Evolutionary conservation across 2,113 vertebrate species (phyloP), one percentile per base, ranked within the genome.

Genomic region (Albula goreensis): DNA sequence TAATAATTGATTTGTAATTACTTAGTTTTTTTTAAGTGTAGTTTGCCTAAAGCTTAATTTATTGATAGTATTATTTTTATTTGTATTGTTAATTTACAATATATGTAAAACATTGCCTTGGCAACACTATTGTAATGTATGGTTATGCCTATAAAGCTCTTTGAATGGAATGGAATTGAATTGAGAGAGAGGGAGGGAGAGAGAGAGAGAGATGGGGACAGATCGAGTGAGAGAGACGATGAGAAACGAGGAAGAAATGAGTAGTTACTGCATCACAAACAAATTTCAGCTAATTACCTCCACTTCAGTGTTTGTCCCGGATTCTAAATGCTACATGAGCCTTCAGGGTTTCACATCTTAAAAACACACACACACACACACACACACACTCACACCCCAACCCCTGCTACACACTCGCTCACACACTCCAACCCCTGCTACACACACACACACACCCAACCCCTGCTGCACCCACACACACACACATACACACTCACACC

Each of bases 261-360:
- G 90, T 89, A 89, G 86, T 86, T 88, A 52, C 78, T 52, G 80
- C 81, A n/a, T 80, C 90, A 84, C 60, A 78, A 90, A 90, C 88
- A 90, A 92, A 90, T 94, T 95, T 94, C 93, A 91, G 90, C 92
- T 93, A 92, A 93, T 95, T 95, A 95, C 91, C 90, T 94, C 91
- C 91, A 91, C 90, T 92, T 93, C 93, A 91, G 90, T 85, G 91
- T 95, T 88, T 85, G 83, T 91, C 93, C 93, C 87, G 90, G 92
- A 93, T 93, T 94, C 90, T 90, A 90, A 93, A 93, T 92, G 91
- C 91, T 93, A 92, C 93, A 91, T 89, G 87, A 90, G 90, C 93
- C 93, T 92, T 78, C 85, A 90, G 93, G 93, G 90, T 25, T 78
- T 25, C 48, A 25, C 17, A 4, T 48, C 88, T 70, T 84, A 90